Conservation (phyloP, 1,140 invertebrate species). For the Caenorhabditis elegans region DNA sequence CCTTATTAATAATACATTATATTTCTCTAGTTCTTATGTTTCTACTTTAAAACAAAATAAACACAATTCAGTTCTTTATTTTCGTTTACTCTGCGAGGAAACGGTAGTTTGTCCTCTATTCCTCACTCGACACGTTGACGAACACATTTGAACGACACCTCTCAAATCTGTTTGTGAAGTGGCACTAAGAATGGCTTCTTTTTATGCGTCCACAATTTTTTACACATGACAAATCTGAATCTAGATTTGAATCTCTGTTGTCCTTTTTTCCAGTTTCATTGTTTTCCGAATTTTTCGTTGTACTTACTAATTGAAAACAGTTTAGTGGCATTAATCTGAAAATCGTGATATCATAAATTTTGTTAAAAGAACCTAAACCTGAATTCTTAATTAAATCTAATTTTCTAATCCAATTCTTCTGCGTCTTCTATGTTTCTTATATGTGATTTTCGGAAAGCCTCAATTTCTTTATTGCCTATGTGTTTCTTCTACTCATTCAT, state of each 20-base stretch:
- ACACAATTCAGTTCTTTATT: too few relatives aligned
- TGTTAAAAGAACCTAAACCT: not conserved
- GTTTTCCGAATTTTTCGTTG: not conserved
- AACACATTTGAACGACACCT: conserved; percentile 15
- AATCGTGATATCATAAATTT: not conserved
- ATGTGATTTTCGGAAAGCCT: not conserved
- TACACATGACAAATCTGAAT: conserved; percentile 6
- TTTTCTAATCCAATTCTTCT: not conserved
- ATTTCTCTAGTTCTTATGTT: too few relatives aligned
- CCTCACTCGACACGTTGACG: not conserved
- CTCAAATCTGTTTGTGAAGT: conserved; percentile 13
- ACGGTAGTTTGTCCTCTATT: not conserved
- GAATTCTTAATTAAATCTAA: not conserved
- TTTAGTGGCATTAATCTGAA: too few relatives aligned
- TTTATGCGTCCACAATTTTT: not conserved
- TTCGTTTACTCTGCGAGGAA: not conserved
- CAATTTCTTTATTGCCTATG: not conserved
- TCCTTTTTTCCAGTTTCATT: not conserved
- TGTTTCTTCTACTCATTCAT: not conserved
- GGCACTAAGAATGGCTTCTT: not conserved
- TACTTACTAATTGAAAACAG: not conserved
- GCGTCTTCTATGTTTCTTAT: not conserved
- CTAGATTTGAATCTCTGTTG: not conserved
- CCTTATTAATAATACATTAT: too few relatives aligned
- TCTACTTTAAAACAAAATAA: too few relatives aligned